Evolutionary conservation across 2,888 invertebrate genomes (phyloP).

Genomic region (Leptopilina syphax): DNA sequence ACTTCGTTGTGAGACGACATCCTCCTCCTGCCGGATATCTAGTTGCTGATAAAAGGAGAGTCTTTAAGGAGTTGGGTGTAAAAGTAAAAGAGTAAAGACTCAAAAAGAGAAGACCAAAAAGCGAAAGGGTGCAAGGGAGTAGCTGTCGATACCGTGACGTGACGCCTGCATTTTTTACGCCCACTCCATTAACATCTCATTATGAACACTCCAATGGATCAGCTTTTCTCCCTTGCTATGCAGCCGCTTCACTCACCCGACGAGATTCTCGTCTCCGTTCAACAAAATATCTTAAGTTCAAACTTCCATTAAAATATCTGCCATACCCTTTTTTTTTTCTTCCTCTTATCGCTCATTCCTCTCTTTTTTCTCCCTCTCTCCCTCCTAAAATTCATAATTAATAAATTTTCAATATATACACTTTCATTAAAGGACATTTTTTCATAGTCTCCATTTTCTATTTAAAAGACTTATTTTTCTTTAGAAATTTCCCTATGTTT

Average conservation of each 20-base stretch:
- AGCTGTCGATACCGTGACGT: constrained; percentile 74
- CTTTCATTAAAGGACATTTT: too few relatives aligned
- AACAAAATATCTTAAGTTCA: constrained; percentile 74
- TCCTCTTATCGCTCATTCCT: constrained; percentile 44
- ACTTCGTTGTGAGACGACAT: constrained; percentile 46
- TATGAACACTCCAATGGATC: constrained; percentile 72
- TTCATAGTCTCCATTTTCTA: too few relatives aligned
- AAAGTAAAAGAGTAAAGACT: constrained; percentile 40
- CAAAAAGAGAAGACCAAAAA: constrained; percentile 35
- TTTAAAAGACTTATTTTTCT: too few relatives aligned
- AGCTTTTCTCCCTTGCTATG: constrained; percentile 49
- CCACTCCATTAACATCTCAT: constrained; percentile 76
- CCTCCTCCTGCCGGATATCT: constrained; percentile 47
- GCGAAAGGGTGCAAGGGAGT: constrained; percentile 44
- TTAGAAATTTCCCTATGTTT: too few relatives aligned
- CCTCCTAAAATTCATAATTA: background rate
- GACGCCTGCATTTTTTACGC: constrained; percentile 70
- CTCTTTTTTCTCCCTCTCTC: background rate
- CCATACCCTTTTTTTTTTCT: constrained; percentile 61
- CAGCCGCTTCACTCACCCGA: constrained; percentile 47
- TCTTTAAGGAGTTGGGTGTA: constrained; percentile 12
- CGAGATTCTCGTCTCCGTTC: constrained; percentile 48
- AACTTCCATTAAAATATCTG: constrained; percentile 75
- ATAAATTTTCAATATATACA: too few relatives aligned
- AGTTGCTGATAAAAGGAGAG: constrained; percentile 2